Conservation (phyloP, 2,888 invertebrate genomes). For the Invenusta paracnida region DNA sequence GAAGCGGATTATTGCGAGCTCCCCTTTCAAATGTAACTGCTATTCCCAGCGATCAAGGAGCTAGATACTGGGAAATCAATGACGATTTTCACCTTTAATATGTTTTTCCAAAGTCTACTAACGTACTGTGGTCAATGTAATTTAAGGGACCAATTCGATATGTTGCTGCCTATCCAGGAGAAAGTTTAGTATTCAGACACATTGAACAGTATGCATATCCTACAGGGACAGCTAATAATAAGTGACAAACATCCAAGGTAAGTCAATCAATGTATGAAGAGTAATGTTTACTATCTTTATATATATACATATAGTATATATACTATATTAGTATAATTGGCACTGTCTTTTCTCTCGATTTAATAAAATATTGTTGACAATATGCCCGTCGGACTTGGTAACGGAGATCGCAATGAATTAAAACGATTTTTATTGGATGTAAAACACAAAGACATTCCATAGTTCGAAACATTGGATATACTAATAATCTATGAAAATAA, state of each 20-base stretch:
- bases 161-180: not conserved
- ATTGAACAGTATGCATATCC: not conserved
- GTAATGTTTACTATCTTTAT: slow-evolving; percentile 19
- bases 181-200: not conserved
- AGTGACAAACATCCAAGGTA: not conserved
- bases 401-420: not conserved
- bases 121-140: not conserved
- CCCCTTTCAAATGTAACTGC: not conserved
- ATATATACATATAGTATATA: too few species aligned
- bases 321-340: too few species aligned
- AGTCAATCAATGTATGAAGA: not conserved
- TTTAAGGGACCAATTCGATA: not conserved
- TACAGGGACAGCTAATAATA: not conserved
- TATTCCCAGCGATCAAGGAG: not conserved
- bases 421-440: not conserved
- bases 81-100: not conserved
- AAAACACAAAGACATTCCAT: slow-evolving; percentile 13
- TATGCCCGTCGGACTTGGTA: not conserved
- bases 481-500: not conserved
- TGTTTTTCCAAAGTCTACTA: not conserved
- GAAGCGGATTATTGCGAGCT: not conserved
- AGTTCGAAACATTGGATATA: not conserved
- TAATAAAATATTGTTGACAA: not conserved
- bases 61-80: slow-evolving; percentile 7
- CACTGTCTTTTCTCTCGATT: not conserved